Percentiles rank a stretch among this genome's conserved stretches.
Conservation (phyloP, 2,888 invertebrate species). For the Orchesella flavescens region DNA sequence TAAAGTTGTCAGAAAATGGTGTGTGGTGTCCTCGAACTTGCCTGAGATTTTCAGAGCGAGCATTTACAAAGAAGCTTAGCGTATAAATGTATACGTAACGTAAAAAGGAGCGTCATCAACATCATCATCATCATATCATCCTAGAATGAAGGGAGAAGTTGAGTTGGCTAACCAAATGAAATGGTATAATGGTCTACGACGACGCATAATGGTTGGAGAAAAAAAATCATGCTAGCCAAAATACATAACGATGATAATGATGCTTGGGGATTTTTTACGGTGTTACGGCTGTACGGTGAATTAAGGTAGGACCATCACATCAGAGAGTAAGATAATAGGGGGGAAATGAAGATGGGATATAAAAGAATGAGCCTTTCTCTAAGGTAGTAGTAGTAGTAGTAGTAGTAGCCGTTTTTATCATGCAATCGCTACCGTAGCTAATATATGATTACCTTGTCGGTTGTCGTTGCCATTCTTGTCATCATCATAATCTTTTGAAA, state of each 20-base stretch:
- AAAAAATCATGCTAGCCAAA: background rate
- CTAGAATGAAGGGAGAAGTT: too few relatives aligned
- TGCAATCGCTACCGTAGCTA: conserved; percentile 43
- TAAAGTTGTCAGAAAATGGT: too few relatives aligned
- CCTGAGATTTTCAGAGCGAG: too few relatives aligned
- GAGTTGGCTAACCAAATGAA: too few relatives aligned
- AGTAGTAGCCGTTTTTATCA: conserved; percentile 43
- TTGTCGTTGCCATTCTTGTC: conserved; percentile 56
- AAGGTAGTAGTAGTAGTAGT: conserved; percentile 6
- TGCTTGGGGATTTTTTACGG: conserved; percentile 18
- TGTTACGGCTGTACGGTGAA: conserved; percentile 41
- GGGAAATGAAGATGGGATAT: background rate
- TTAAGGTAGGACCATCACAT: conserved; percentile 18
- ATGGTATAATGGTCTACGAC: too few relatives aligned
- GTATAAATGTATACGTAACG: too few relatives aligned
- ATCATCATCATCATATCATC: too few relatives aligned
- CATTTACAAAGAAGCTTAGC: too few relatives aligned
- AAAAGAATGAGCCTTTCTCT: background rate
- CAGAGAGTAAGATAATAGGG: background rate
- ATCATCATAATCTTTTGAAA: conserved; percentile 40
- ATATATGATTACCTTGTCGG: conserved; percentile 55
- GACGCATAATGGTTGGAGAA: background rate
- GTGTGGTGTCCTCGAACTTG: too few relatives aligned
- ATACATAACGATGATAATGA: background rate
- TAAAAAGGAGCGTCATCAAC: too few relatives aligned